Evolutionary conservation across 2,888 invertebrate genomes (phyloP), one percentile per base, ranked within the genome.

Genomic region (Andrena minutula): DNA sequence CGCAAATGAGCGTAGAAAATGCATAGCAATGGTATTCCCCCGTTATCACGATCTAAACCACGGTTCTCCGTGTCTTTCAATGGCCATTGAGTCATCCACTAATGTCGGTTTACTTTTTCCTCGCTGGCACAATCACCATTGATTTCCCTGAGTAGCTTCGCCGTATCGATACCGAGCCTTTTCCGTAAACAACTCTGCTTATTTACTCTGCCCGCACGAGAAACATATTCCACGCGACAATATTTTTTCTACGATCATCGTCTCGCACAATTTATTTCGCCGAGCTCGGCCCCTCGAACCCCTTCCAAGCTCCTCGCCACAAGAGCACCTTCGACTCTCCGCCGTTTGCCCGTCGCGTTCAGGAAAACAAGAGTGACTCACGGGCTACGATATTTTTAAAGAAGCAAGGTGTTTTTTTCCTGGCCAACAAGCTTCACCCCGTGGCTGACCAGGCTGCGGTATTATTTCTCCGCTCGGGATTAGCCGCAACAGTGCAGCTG

Each of bases 391-490:
- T 73, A 53, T 70, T 78, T 78, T 61, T 69, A 26, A 47, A 41
- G 61, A 10, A 0, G 35, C 53, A 77, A 72, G 53, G 77, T 77
- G 78, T 28, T 65, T 74, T 74, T 74, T 53, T 51, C 41, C 51
- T 20, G 5, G 8, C 12, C 5, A 12, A 4, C 8, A 6, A 47
- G 16, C 5, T 72, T 16, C 6, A 23, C 53, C 20, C 68, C 20
- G 35, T 12, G 70, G 35, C 28, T 47, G 28, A 35, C 63, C 56
- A 10, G 60, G n/a, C 16, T n/a, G 20, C 16, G 26, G 28, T 72
- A 63, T 73, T 82, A 75, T 70, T 80, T 70, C 72, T 49, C 60
- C n/a, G 26, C 23, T 26, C n/a, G 10, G 58, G 77, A 77, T 77
- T 68, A 77, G 23, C 63, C 74, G 66, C 47, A 66, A 75, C 75